These are phyloP conservation scores for Bufo bufo DNA, from an alignment of 2,113 vertebrate species.

Conservation along the genomic window DNA sequence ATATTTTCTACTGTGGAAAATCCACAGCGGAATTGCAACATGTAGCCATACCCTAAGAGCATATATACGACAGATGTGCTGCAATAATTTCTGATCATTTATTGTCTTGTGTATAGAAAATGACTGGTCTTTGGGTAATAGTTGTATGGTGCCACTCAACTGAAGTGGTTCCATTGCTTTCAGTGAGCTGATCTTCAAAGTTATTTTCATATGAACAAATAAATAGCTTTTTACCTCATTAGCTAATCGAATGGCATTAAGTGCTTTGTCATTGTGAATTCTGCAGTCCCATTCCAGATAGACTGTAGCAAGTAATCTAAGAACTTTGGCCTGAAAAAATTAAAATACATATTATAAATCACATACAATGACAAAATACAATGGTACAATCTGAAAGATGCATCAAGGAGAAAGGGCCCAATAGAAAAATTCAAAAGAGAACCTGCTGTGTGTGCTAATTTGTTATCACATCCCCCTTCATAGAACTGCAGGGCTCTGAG, in stretches of 20 bases:
- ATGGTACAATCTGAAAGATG: background rate
- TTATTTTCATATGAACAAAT: background rate
- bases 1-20: no score
- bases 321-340: conserved; percentile 79
- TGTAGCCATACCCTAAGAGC: no score
- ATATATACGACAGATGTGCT: no score
- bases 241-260: conserved; percentile 79
- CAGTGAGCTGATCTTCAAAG: background rate
- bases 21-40: no score
- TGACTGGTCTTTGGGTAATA: no score
- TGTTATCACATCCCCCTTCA: no score
- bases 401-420: background rate
- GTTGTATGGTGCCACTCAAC: background rate
- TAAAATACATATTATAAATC: background rate
- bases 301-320: conserved; percentile 83
- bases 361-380: background rate
- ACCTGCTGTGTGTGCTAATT: background rate
- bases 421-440: background rate
- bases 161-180: background rate
- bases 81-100: no score
- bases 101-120: no score
- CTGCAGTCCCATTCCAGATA: conserved; percentile 84
- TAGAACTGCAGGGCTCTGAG: no score
- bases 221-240: conserved; percentile 77
- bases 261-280: conserved; percentile 79